Base-by-base conservation (phyloP, 2,888 invertebrate genomes). In the Morpho achilles region DNA sequence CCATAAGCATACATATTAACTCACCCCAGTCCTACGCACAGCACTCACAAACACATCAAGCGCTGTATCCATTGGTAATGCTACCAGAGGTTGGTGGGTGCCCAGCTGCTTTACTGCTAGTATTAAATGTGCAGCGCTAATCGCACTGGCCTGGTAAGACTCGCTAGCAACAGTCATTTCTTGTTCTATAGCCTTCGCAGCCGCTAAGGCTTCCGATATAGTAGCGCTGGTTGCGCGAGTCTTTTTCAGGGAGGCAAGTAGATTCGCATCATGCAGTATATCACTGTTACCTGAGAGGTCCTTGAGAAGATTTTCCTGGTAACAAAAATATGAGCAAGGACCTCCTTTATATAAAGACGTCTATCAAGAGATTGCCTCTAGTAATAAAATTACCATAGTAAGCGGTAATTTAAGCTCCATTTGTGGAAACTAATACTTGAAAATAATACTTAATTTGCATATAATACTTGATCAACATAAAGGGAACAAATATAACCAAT, bases 211-310 rank as follows among this genome's bases (percentile, higher is more conserved):
- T 4, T 73, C 72, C 0, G 81, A 74, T 10, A 92, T 91, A 10
- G 91, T 91, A 9, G 75, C 79, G 48, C 91, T 85, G 1, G 92
- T 90, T 3, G 83, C 80, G 9, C 92, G 91, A 0, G 92, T 92
- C 16, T 85, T 82, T 60, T 91, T 87, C 42, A 93, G 70, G 0
- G 92, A 92, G 0, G 86, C 84, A 0, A 92, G 75, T 0, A 92
- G 78, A 22, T 80, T 80, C 10, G 80, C 78, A 65, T 91, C 91
- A 74, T 89, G 83, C 1, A 91, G 69, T 7, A 91, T 88, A 63
- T 91, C 85, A 43, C 72, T 71, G 65, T 84, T 85, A 50, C 79
- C 77, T 1, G 88, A 89, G 8, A 91, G 66, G 10, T 86, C 87
- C 49, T 74, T 76, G 0, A 91, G 71, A 0, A 91, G 76, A 53